Conservation (phyloP, 2,797 vertebrate genomes). For the Oreonectes daqikongensis region DNA sequence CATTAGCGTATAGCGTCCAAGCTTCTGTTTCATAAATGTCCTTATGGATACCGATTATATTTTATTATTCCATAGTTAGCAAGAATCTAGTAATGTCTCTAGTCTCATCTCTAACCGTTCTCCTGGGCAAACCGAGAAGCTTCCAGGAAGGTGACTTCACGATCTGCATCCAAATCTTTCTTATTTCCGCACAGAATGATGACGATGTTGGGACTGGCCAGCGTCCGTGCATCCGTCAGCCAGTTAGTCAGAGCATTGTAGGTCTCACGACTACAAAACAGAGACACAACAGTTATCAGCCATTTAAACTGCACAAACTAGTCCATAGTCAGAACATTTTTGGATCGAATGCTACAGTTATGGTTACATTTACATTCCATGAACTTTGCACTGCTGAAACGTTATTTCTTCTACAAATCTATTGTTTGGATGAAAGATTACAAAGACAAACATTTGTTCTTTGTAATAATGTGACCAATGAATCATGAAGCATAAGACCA, state of each 20-base stretch:
- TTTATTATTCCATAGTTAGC: background rate
- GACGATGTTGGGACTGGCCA: slow-evolving; percentile 3
- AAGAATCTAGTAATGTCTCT: background rate
- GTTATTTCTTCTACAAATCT: too few relatives aligned
- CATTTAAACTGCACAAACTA: background rate
- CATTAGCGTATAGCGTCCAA: too few relatives aligned
- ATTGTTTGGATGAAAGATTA: background rate
- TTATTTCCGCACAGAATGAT: slow-evolving; percentile 8
- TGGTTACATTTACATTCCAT: too few relatives aligned
- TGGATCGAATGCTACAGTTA: too few relatives aligned
- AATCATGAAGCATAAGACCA: background rate
- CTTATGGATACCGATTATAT: background rate
- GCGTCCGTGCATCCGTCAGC: slow-evolving; percentile 2
- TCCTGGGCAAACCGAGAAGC: slow-evolving; percentile 95
- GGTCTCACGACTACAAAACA: slow-evolving; percentile 1
- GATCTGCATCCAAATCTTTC: slow-evolving; percentile 65
- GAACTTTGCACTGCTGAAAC: too few relatives aligned
- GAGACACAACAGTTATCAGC: background rate
- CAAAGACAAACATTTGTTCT: background rate
- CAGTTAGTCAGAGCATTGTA: slow-evolving; percentile 12
- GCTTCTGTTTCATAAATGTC: background rate
- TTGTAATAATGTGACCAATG: background rate
- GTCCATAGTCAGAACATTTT: too few relatives aligned
- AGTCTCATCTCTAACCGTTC: slow-evolving; percentile 83
- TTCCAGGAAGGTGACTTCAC: slow-evolving; percentile 93